Evolutionary conservation across 2,888 invertebrate species (phyloP).

Genomic region (Orchesella flavescens): DNA sequence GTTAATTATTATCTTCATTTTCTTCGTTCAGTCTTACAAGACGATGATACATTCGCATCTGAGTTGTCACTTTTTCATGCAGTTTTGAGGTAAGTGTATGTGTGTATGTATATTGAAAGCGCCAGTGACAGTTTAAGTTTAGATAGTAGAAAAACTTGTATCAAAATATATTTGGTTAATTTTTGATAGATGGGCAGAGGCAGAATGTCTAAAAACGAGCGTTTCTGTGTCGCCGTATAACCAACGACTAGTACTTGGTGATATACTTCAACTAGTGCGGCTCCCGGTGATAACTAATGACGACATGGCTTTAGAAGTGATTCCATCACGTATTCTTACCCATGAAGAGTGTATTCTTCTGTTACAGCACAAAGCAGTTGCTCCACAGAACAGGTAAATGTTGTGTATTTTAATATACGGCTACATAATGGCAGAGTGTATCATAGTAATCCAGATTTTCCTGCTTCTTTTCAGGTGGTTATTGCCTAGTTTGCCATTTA

Average conservation of each 20-base stretch:
- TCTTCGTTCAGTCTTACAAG: slow-evolving; percentile 54
- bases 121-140: too few relatives aligned
- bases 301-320: slow-evolving; percentile 86
- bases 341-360: slow-evolving; percentile 59
- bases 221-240: slow-evolving; percentile 81
- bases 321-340: slow-evolving; percentile 83
- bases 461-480: slow-evolving; percentile 29
- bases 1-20: background rate
- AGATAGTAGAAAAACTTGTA: too few relatives aligned
- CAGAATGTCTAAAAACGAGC: slow-evolving; percentile 82
- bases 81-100: slow-evolving; percentile 44
- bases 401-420: background rate
- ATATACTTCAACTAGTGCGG: slow-evolving; percentile 82
- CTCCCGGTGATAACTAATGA: slow-evolving; percentile 90
- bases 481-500: slow-evolving; percentile 57
- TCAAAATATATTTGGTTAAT: background rate
- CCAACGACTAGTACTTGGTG: slow-evolving; percentile 81
- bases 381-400: slow-evolving; percentile 52
- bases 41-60: slow-evolving; percentile 58
- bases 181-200: slow-evolving; percentile 80
- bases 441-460: background rate
- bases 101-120: background rate
- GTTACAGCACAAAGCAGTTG: slow-evolving; percentile 63
- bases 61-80: slow-evolving; percentile 61
- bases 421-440: background rate